Evolutionary conservation across 1,140 invertebrate genomes (phyloP), one percentile per base, ranked within the genome.

Genomic region (Musca vetustissima): DNA sequence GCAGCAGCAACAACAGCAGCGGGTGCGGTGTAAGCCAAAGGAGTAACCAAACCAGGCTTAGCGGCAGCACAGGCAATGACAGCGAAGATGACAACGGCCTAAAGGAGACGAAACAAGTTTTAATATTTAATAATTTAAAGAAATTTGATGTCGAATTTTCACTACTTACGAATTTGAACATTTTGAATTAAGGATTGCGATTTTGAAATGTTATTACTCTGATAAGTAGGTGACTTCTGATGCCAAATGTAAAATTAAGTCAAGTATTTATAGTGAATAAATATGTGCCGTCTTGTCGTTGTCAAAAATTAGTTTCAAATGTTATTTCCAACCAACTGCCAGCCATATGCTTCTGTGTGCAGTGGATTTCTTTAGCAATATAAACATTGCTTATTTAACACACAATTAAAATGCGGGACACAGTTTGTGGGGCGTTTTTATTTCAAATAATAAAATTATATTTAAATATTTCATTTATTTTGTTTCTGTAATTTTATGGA

Each of bases 141-240:
- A 55, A 15, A 66, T 22, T 28, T 24, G 48, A 49, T 55, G 17
- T 21, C 53, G 32, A 69, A 3, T 9, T 28, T 49, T 4, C 15
- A 32, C 55, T 66, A 74, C 78, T 81, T 59, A 80, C 78, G 74
- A 71, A 79, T 75, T 80, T 81, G 73, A 77, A 80, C 78, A 80
- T 79, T 64, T 70, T 77, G 68, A 61, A 36, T 67, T 57, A 48
- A 22, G 11, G 4, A n/a, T n/a, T 28, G 7, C 7, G 28, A 2
- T 6, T 64, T 64, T 64, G 59, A 11, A 28, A 24, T 25, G 55
- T 22, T 17, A 15, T 28, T 19, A 25, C 55, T n/a, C 15, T 49
- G 13, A 4, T 49, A 49, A 2, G 48, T 15, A 49, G 2, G 15
- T 15, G 1, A 49, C 15, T 49, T 49, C 48, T 49, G 15, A 49